Evolutionary conservation across 2,797 vertebrate genomes (phyloP).

Genomic region (Semotilus atromaculatus): DNA sequence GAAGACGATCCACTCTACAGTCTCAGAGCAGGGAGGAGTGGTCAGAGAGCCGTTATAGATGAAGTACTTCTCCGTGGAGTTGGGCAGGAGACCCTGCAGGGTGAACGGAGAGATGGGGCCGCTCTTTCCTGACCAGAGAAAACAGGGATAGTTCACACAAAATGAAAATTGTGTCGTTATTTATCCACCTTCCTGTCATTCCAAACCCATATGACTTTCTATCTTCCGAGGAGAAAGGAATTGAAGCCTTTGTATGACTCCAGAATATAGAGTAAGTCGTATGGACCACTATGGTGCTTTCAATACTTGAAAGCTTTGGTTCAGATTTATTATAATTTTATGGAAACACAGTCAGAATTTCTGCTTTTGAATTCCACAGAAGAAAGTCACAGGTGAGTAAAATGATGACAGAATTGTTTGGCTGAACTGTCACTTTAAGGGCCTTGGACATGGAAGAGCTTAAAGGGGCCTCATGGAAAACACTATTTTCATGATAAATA

Average conservation of each 20-base stretch:
- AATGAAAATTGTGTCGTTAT: neutral
- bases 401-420: neutral
- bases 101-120: conserved; percentile 81
- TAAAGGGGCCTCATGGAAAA: neutral
- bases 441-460: neutral
- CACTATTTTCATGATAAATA: neutral
- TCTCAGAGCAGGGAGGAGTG: conserved; percentile 92
- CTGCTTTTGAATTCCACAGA: neutral
- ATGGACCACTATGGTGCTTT: neutral
- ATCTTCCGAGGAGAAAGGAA: neutral
- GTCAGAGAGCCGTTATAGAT: conserved; percentile 95
- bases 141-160: neutral
- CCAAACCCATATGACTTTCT: neutral
- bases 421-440: neutral
- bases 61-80: conserved; percentile 92
- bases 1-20: conserved; percentile 94
- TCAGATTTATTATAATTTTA: neutral
- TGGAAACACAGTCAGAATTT: neutral
- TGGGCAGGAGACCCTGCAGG: conserved; percentile 86
- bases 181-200: neutral
- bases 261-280: neutral
- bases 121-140: conserved; percentile 82
- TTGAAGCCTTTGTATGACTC: neutral
- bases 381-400: neutral
- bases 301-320: neutral